A percentile compares a stretch with the other conserved stretches of the same genome.
These are phyloP conservation scores for Platerodrilus igneus DNA, from an alignment of 2,888 invertebrate species.

Conservation along the genomic window DNA sequence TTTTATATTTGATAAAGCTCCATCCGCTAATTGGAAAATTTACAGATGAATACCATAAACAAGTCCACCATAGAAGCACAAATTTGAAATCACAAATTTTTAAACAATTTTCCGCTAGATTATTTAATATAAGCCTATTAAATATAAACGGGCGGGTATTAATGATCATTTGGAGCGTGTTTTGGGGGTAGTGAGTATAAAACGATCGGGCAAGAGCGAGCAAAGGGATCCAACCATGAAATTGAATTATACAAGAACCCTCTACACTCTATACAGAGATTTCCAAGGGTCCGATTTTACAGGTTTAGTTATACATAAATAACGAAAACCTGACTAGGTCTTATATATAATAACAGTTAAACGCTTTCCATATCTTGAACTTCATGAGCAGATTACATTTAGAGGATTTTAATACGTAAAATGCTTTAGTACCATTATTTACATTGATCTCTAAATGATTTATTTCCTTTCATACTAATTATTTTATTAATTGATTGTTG, in stretches of 20 bases:
- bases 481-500: background rate
- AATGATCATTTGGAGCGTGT: constrained; percentile 34
- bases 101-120: constrained; percentile 45
- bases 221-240: constrained; percentile 49
- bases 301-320: constrained; percentile 23
- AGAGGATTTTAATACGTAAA: background rate
- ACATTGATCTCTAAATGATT: background rate
- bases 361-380: background rate
- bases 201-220: constrained; percentile 37
- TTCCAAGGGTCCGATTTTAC: constrained; percentile 27
- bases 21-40: no score
- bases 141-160: constrained; percentile 41
- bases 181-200: constrained; percentile 33
- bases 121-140: constrained; percentile 46
- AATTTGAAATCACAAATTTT: constrained; percentile 27
- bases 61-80: constrained; percentile 5
- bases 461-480: background rate
- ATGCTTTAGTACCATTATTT: background rate
- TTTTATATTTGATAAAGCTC: no score
- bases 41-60: no score
- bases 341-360: background rate
- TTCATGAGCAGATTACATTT: no score
- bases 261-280: constrained; percentile 24
- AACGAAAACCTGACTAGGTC: constrained; percentile 5
- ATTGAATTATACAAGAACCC: constrained; percentile 46